Percentiles rank a stretch among this genome's conserved stretches.
These are phyloP conservation scores for Microvelia longipes DNA, from an alignment of 1,140 invertebrate genomes.

Conservation along the genomic window DNA sequence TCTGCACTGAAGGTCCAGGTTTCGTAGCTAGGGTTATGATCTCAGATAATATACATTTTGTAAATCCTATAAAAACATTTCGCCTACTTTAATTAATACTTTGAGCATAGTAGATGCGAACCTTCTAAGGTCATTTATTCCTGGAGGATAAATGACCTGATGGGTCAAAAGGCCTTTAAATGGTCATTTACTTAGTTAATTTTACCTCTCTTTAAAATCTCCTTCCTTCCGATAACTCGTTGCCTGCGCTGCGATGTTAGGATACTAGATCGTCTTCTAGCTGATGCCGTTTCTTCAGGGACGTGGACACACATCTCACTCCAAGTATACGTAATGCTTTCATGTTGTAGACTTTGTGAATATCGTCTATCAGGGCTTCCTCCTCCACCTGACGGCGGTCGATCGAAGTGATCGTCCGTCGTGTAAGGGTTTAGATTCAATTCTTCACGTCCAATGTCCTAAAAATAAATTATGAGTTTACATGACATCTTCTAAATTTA, in stretches of 20 bases:
- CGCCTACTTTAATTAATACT: too few relatives aligned
- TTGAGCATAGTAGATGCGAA: too few relatives aligned
- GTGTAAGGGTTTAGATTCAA: neutral
- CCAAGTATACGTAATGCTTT: constrained; percentile 46
- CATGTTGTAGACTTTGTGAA: constrained; percentile 21
- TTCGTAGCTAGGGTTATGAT: too few relatives aligned
- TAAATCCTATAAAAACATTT: too few relatives aligned
- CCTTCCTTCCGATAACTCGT: constrained; percentile 35
- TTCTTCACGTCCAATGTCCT: neutral
- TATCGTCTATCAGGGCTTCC: neutral
- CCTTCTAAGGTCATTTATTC: too few relatives aligned
- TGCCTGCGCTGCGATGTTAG: constrained; percentile 3
- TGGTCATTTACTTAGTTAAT: too few relatives aligned
- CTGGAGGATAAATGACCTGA: too few relatives aligned
- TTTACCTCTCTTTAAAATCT: constrained; percentile 50
- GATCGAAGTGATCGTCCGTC: neutral
- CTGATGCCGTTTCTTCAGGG: constrained; percentile 23
- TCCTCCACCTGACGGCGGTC: neutral
- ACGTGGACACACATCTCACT: constrained; percentile 49
- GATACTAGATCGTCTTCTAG: constrained; percentile 8
- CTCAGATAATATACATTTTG: too few relatives aligned
- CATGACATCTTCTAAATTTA: neutral
- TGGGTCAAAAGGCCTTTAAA: too few relatives aligned
- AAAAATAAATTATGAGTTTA: neutral
- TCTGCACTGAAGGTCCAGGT: too few relatives aligned